These are phyloP conservation scores for Sinohyriopsis cumingii DNA, from an alignment of 2,888 invertebrate genomes.

Conservation along the genomic window DNA sequence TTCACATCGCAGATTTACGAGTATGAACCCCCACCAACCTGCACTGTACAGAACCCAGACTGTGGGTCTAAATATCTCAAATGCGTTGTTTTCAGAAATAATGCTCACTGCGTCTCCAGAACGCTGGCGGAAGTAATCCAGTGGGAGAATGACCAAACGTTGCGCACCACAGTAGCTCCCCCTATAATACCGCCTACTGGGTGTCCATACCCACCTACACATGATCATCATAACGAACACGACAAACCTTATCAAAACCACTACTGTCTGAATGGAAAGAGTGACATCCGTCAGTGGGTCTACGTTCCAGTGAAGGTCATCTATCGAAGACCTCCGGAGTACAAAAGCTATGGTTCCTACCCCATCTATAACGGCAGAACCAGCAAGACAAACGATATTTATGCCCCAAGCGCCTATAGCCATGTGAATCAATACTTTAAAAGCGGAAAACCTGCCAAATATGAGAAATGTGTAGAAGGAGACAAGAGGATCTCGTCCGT, in stretches of 20 bases:
- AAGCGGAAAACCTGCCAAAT: slow-evolving; percentile 28
- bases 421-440: slow-evolving; percentile 24
- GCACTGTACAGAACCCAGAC: slow-evolving; percentile 27
- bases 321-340: slow-evolving; percentile 53
- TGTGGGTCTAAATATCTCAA: slow-evolving; percentile 51
- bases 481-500: slow-evolving; percentile 48
- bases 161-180: slow-evolving; percentile 3
- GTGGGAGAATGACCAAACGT: slow-evolving; percentile 17
- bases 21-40: slow-evolving; percentile 50
- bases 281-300: slow-evolving; percentile 56
- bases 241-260: slow-evolving; percentile 51
- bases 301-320: slow-evolving; percentile 57
- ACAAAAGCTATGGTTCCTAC: slow-evolving; percentile 44
- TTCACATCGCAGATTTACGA: slow-evolving; percentile 38
- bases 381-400: slow-evolving; percentile 46
- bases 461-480: slow-evolving; percentile 34
- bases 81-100: slow-evolving; percentile 24
- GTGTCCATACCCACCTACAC: no score
- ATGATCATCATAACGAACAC: not conserved
- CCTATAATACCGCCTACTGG: no score
- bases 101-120: slow-evolving; percentile 33
- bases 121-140: slow-evolving; percentile 32
- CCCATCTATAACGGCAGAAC: slow-evolving; percentile 48
- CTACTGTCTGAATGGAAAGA: slow-evolving; percentile 55
- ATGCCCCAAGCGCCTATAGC: slow-evolving; percentile 44